Percentiles rank a stretch among this genome's conserved stretches.
phyloP scores from a whole-genome alignment of 1,140 invertebrate species.

The Rhizoglyphus robini region DNA sequence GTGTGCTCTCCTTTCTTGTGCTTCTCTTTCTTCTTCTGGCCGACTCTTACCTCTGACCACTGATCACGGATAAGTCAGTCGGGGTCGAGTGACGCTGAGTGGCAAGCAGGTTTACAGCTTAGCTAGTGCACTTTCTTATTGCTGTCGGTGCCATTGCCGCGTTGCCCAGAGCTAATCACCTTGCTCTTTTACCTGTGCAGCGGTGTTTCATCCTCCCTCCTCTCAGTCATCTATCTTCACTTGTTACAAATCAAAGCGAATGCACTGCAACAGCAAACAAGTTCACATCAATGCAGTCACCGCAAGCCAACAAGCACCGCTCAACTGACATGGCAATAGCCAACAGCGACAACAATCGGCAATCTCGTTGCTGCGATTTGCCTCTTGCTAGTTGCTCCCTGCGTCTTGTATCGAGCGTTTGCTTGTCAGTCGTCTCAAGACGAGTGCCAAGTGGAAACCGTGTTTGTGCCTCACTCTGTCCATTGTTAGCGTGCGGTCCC shows the following conservation, averaged over 20 bases:
- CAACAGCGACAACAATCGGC: conserved; percentile 5
- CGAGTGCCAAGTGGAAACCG: too few relatives aligned
- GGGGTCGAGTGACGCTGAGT: not conserved
- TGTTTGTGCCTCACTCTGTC: too few relatives aligned
- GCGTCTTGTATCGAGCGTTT: not conserved
- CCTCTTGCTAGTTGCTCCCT: not conserved
- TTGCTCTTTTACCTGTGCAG: not conserved
- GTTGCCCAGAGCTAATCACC: too few relatives aligned
- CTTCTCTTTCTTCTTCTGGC: not conserved
- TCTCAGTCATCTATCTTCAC: conserved; percentile 3
- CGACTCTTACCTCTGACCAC: conserved; percentile 1
- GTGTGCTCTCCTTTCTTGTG: not conserved
- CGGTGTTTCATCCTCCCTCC: conserved; percentile 5
- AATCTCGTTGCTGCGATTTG: conserved; percentile 11
- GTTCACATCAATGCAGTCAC: not conserved
- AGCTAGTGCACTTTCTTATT: not conserved
- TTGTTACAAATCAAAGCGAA: conserved; percentile 5
- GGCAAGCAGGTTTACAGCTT: conserved; percentile 5
- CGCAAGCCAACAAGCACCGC: not conserved
- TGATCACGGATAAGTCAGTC: conserved; percentile 7
- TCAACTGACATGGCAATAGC: not conserved
- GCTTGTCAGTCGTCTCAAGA: too few relatives aligned
- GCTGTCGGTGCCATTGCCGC: not conserved
- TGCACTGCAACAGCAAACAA: not conserved
- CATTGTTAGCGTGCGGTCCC: not conserved